A percentile compares a stretch with the other conserved stretches of the same genome.
Evolutionary conservation across 2,797 vertebrate species (phyloP).

Genomic region (Eleutherodactylus coqui): DNA sequence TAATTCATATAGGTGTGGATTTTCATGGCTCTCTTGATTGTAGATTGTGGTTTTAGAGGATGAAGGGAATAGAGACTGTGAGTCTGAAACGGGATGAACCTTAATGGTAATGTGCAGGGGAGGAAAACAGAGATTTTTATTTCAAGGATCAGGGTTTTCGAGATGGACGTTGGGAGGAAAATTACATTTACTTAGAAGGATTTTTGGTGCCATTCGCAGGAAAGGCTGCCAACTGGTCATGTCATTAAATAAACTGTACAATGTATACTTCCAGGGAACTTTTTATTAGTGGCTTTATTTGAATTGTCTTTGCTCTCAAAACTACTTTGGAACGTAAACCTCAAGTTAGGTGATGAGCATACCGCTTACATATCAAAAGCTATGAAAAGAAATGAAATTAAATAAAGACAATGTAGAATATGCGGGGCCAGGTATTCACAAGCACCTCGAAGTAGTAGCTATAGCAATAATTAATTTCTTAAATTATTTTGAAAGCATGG

Average conservation of each 20-base stretch:
- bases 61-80: constrained; percentile 22
- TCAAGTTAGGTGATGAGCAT: background rate
- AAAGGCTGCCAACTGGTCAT: background rate
- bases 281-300: constrained; percentile 27
- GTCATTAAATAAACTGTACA: constrained; percentile 4
- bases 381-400: background rate
- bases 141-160: background rate
- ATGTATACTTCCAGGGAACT: background rate
- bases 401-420: background rate
- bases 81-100: constrained; percentile 9
- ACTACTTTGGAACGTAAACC: background rate
- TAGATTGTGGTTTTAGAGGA: constrained; percentile 35
- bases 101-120: constrained; percentile 16
- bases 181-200: constrained; percentile 13
- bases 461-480: background rate
- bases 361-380: background rate
- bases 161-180: background rate
- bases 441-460: background rate
- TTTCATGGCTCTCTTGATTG: constrained; percentile 47
- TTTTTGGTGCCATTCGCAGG: background rate
- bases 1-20: constrained; percentile 62
- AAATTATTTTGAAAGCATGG: too few species aligned
- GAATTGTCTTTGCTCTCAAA: background rate
- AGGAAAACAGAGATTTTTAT: constrained; percentile 21
- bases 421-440: background rate